Evolutionary conservation across 2,797 vertebrate genomes (phyloP).

Genomic region (Syncerus caffer): DNA sequence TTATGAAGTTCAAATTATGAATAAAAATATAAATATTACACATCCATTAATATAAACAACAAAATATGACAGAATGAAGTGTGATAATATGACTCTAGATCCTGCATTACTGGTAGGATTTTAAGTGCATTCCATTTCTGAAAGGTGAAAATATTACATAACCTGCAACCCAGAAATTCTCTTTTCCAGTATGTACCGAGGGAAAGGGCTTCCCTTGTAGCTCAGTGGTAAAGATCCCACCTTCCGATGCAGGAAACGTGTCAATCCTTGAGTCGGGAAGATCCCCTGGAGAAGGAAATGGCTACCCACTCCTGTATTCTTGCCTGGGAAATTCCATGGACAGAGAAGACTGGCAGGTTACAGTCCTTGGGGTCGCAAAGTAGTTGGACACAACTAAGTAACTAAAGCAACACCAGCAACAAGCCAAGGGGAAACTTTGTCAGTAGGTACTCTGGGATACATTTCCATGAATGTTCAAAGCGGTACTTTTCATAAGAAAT

Average conservation of each 20-base stretch:
- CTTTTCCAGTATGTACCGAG: background rate
- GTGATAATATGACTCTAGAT: background rate
- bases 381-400: background rate
- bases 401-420: background rate
- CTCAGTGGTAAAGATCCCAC: background rate
- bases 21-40: background rate
- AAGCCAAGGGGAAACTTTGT: background rate
- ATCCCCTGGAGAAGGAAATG: background rate
- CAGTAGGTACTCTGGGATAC: background rate
- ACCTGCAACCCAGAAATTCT: background rate
- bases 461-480: background rate
- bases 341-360: background rate
- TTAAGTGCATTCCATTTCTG: background rate
- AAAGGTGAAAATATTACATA: background rate
- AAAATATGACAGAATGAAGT: background rate
- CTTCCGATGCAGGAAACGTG: background rate
- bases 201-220: background rate
- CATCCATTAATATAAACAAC: background rate
- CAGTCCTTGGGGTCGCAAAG: background rate
- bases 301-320: background rate
- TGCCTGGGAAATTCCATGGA: background rate
- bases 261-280: rapidly evolving
- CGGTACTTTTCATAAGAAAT: background rate
- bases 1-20: background rate
- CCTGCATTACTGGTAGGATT: background rate